A percentile compares a stretch with the other conserved stretches of the same genome.
Conservation (phyloP, 2,888 invertebrate genomes). For the Agriopis leucophaearia region DNA sequence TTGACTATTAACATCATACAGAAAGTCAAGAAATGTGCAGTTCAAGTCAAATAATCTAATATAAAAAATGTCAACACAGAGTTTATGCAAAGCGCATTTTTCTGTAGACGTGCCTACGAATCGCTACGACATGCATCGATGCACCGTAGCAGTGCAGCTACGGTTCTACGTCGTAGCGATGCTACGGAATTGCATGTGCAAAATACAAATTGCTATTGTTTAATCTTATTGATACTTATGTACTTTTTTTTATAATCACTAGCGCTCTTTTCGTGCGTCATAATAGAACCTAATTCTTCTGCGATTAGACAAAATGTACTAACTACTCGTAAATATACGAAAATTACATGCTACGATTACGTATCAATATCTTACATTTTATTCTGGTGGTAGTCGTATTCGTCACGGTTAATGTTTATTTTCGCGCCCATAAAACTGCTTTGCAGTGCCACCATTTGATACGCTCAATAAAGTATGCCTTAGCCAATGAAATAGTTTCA, state of each 20-base stretch:
- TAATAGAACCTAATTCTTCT: neutral
- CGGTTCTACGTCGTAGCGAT: constrained; percentile 76
- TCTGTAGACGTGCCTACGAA: constrained; percentile 39
- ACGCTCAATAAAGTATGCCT: no score
- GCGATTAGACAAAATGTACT: neutral
- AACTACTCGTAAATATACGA: neutral
- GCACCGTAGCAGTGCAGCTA: constrained; percentile 82
- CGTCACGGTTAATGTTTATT: neutral
- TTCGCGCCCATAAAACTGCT: neutral
- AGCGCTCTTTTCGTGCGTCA: neutral
- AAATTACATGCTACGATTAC: neutral
- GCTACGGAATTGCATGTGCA: constrained; percentile 81
- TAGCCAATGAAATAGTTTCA: neutral
- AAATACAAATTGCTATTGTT: constrained; percentile 52
- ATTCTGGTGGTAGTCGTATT: neutral
- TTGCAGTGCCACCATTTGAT: neutral
- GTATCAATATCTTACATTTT: neutral
- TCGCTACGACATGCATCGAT: constrained; percentile 69
- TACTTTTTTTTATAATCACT: neutral
- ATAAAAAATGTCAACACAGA: neutral
- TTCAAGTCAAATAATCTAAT: neutral
- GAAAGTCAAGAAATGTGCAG: no score
- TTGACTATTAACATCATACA: no score
- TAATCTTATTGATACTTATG: neutral
- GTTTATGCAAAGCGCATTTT: constrained; percentile 8